Conservation (phyloP, 2,888 invertebrate genomes). For the Agrilus cyanescens region DNA sequence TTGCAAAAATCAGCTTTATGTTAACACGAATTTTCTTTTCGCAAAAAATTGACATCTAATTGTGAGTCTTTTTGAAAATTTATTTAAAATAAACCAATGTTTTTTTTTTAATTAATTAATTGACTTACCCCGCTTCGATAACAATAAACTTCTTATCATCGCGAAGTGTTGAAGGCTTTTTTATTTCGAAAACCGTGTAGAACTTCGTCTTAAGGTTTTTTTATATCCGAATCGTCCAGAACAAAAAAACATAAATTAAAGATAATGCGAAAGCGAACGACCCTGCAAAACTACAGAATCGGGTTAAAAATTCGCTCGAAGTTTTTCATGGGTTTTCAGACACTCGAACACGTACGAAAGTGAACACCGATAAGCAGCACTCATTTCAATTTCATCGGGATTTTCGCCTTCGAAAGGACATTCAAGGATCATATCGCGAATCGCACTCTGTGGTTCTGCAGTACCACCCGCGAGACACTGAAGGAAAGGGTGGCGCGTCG, state of each 20-base stretch:
- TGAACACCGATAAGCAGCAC: neutral
- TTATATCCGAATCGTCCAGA: constrained; percentile 5
- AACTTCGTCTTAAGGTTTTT: constrained; percentile 30
- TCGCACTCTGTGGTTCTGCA: constrained; percentile 11
- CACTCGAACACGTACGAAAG: neutral
- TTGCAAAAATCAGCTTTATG: too few species aligned
- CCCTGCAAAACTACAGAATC: constrained; percentile 2
- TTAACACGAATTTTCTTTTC: too few species aligned
- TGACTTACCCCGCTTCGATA: constrained; percentile 34
- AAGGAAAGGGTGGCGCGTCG: constrained; percentile 11
- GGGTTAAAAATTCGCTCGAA: neutral
- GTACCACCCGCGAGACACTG: constrained; percentile 13
- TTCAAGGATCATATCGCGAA: constrained; percentile 11
- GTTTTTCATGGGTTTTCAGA: neutral
- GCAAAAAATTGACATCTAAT: too few species aligned
- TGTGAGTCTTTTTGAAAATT: too few species aligned
- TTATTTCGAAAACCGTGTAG: constrained; percentile 35
- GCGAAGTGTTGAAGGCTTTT: constrained; percentile 30
- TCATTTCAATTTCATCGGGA: neutral
- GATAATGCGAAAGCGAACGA: constrained; percentile 4
- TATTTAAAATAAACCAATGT: too few species aligned
- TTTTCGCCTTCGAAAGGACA: constrained; percentile 1
- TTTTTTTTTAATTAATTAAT: too few species aligned
- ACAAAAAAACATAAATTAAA: constrained; percentile 7
- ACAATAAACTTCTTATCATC: constrained; percentile 33